Conservation (phyloP, 2,113 vertebrate genomes). For the Zosterops pallidus region DNA sequence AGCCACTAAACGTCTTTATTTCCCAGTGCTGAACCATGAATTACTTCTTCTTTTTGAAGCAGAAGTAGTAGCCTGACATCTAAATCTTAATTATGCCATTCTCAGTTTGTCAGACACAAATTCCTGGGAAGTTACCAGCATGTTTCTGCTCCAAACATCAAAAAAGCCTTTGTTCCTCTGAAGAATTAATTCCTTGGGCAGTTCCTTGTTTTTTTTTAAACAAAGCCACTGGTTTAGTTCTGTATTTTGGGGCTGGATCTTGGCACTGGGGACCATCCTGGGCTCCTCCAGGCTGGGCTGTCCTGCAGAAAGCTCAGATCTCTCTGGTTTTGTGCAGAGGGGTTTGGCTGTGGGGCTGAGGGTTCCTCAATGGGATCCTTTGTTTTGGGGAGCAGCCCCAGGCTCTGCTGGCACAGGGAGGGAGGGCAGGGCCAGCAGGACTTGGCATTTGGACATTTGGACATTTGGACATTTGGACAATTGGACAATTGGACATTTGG, state of each 20-base stretch:
- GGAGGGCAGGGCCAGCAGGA: background rate
- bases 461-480: too few relatives aligned
- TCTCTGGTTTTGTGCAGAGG: background rate
- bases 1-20: background rate
- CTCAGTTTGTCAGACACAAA: background rate
- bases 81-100: background rate
- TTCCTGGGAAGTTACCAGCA: conserved; percentile 34
- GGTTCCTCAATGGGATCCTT: conserved; percentile 44
- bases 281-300: background rate
- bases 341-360: background rate
- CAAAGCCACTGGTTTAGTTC: background rate
- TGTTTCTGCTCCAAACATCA: conserved; percentile 2
- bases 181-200: conserved; percentile 45
- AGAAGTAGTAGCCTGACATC: background rate
- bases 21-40: background rate
- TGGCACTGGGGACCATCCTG: conserved; percentile 9
- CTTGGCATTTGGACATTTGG: background rate
- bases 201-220: conserved; percentile 13
- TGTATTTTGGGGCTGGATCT: background rate
- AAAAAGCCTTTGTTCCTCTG: conserved; percentile 52
- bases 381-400: background rate
- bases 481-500: too few relatives aligned
- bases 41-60: background rate
- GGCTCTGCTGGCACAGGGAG: background rate
- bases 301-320: background rate